Evolutionary conservation across 1,140 invertebrate species (phyloP).

Genomic region (Ephestia elutella): DNA sequence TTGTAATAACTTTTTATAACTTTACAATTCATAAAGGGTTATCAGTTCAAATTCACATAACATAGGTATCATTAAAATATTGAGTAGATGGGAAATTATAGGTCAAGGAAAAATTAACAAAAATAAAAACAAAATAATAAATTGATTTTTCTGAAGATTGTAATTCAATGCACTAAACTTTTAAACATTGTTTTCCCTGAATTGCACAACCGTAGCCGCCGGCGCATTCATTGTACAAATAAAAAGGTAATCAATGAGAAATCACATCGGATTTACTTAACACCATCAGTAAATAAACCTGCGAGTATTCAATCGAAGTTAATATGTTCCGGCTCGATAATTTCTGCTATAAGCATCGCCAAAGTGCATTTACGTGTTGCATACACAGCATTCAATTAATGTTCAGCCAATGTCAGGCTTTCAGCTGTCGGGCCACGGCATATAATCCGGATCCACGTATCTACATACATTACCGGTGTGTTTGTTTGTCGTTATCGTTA

Average conservation of each 20-base stretch:
- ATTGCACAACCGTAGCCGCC: background rate
- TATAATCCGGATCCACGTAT: conserved; percentile 24
- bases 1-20: background rate
- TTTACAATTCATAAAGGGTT: background rate
- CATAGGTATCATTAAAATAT: too few relatives aligned
- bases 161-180: too few relatives aligned
- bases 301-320: conserved; percentile 15
- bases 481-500: conserved; percentile 11
- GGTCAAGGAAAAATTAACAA: too few relatives aligned
- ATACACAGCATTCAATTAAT: conserved; percentile 35
- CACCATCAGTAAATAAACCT: background rate
- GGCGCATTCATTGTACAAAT: background rate
- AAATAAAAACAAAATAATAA: too few relatives aligned
- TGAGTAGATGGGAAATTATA: too few relatives aligned
- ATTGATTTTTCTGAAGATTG: too few relatives aligned
- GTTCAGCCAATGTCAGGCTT: conserved; percentile 21
- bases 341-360: conserved; percentile 15
- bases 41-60: too few relatives aligned
- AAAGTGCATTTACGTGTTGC: conserved; percentile 34
- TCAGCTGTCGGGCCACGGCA: conserved; percentile 19
- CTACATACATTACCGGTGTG: conserved; percentile 10
- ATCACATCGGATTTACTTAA: conserved; percentile 9
- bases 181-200: background rate
- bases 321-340: conserved; percentile 18
- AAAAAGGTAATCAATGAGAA: conserved; percentile 1